Conservation (phyloP, 2,797 vertebrate genomes). For the Orestias chungarensis region DNA sequence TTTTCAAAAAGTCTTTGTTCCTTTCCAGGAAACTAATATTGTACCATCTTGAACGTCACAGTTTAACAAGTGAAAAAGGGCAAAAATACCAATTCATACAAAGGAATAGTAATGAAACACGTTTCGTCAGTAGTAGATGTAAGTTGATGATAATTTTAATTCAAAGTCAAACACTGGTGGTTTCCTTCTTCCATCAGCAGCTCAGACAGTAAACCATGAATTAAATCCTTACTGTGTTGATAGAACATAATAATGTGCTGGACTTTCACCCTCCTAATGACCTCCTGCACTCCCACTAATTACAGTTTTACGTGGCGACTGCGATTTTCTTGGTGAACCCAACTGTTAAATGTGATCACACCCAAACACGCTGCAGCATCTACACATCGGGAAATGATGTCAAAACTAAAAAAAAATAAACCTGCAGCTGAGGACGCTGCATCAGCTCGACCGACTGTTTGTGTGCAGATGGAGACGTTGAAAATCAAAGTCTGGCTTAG, state of each 20-base stretch:
- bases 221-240: conserved; percentile 45
- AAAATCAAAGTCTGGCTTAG: background rate
- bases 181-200: background rate
- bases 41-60: background rate
- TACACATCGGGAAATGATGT: background rate
- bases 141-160: background rate
- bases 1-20: background rate
- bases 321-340: conserved; percentile 18
- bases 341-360: conserved; percentile 35
- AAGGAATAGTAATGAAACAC: background rate
- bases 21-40: background rate
- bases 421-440: conserved; percentile 4
- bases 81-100: background rate
- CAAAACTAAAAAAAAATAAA: background rate
- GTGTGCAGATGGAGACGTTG: background rate
- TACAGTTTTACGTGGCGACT: conserved; percentile 46
- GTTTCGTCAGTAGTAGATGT: background rate
- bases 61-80: background rate
- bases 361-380: conserved; percentile 28
- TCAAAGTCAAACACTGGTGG: background rate
- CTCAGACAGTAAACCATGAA: conserved; percentile 7
- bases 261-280: conserved; percentile 45
- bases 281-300: conserved; percentile 38
- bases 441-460: background rate
- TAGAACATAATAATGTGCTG: conserved; percentile 24